Base-by-base conservation (phyloP, 2,113 vertebrate species). In the Globicephala melas region DNA sequence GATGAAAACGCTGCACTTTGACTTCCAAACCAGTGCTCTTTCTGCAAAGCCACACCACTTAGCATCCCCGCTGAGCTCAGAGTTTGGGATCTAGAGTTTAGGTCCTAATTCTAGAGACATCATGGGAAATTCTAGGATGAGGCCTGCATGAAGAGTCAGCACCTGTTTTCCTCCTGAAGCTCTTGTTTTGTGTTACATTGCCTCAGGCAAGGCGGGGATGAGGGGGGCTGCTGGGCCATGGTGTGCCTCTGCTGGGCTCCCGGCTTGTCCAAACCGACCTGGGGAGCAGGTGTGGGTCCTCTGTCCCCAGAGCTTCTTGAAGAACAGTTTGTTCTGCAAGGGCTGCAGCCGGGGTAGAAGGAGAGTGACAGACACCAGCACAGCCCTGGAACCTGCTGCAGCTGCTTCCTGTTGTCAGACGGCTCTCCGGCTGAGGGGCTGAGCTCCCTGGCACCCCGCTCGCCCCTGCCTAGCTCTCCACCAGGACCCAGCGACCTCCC, bases 381-480 rank as follows among this genome's bases (percentile, higher is more conserved):
- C 0, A 67, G 82, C 96, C 88, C 91, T 77, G 76, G 77, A 94
- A 97, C 71, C 93, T 79, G 90, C 13, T 84, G 97, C 96, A 96
- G 97, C 96, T 1, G 7, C 90, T 98, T 98, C 97, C 97, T 96
- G 93, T 97, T 98, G 97, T 97, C 91, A 71, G 92, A 76, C 21
- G 67, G 82, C 58, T 96, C 73, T 93, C 91, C 55, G 5, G 15
- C 2, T 6, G 83, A 92, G 90, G 60, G 83, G 63, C 53, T 95
- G 76, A 63, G 71, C 89, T 83, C 68, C 80, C 28, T 73, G 84
- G 58, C 71, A 68, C 41, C 28, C 25, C 23, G 33, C 44, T 13
- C 5, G 0, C 81, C 67, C 60, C 50, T 41, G 87, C 71, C 86
- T 41, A 47, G 23, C 53, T 80, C 71, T 92, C 87, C 53, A 74